Evolutionary conservation across 2,797 vertebrate species (phyloP).

Genomic region (Ciconia nigra): DNA sequence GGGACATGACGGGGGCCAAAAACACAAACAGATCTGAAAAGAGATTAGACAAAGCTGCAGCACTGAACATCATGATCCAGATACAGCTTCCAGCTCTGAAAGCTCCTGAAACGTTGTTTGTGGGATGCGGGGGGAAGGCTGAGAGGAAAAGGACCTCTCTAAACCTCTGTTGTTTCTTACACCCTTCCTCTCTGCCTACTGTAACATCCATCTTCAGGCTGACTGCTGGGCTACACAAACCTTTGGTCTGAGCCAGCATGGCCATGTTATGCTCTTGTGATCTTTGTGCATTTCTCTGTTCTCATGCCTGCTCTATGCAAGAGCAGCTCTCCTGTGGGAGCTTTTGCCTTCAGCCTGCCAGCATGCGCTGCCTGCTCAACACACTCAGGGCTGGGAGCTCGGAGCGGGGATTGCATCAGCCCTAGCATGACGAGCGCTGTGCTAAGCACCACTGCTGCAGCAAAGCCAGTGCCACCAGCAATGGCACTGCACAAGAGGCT

Average conservation of each 20-base stretch:
- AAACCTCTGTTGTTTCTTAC: background rate
- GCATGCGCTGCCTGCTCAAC: background rate
- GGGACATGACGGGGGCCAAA: background rate
- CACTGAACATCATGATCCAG: background rate
- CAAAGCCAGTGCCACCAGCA: background rate
- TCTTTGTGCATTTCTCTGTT: background rate
- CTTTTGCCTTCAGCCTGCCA: background rate
- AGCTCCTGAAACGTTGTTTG: background rate
- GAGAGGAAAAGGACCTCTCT: background rate
- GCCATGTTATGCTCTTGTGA: background rate
- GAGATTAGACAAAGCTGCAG: background rate
- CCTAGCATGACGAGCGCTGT: accelerated
- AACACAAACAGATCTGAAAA: background rate
- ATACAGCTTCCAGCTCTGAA: background rate
- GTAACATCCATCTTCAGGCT: accelerated
- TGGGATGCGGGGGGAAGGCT: background rate
- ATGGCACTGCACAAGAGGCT: background rate
- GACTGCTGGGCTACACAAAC: accelerated
- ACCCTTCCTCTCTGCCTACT: background rate
- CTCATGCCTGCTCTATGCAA: background rate
- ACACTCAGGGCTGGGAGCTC: background rate
- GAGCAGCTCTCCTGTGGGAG: background rate
- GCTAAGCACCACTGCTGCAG: background rate
- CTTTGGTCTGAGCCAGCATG: background rate
- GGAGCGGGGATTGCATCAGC: background rate